A percentile compares a stretch with the other conserved stretches of the same genome.
Conservation (phyloP, 2,797 vertebrate species). For the Austrolebias charrua region DNA sequence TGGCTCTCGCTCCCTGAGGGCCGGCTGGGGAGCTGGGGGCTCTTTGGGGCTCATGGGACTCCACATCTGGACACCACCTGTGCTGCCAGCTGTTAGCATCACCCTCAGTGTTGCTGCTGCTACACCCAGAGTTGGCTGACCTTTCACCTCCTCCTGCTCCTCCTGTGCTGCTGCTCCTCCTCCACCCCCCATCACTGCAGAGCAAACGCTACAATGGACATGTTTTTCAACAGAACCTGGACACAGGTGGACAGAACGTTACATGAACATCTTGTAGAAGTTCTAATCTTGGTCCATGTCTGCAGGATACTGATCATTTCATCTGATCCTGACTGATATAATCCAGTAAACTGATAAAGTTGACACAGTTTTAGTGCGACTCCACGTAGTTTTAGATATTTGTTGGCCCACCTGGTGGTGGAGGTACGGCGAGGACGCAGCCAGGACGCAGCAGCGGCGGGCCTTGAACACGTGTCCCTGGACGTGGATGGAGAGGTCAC, state of each 20-base stretch:
- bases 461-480: slow-evolving; percentile 92
- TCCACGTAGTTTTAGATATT: not conserved
- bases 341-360: too few relatives aligned
- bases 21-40: slow-evolving; percentile 57
- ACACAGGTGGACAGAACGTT: rapidly evolving
- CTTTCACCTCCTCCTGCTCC: slow-evolving; percentile 34
- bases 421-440: slow-evolving; percentile 92
- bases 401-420: slow-evolving; percentile 84
- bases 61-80: slow-evolving; percentile 26
- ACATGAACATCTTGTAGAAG: not conserved
- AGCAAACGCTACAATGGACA: slow-evolving; percentile 87
- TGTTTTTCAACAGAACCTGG: slow-evolving; percentile 90
- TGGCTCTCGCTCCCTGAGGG: slow-evolving; percentile 82
- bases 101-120: slow-evolving; percentile 52
- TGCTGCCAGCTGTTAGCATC: not conserved
- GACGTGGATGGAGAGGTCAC: slow-evolving; percentile 92
- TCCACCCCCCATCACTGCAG: slow-evolving; percentile 39
- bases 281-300: not conserved
- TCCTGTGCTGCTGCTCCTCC: slow-evolving; percentile 14
- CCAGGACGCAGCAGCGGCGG: slow-evolving; percentile 91
- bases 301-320: too few relatives aligned
- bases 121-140: slow-evolving; percentile 55
- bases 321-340: too few relatives aligned
- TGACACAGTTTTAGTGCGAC: too few relatives aligned
- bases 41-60: slow-evolving; percentile 55